These are phyloP conservation scores for Sycobia sp. DNA, from an alignment of 1,140 invertebrate genomes.

Conservation along the genomic window DNA sequence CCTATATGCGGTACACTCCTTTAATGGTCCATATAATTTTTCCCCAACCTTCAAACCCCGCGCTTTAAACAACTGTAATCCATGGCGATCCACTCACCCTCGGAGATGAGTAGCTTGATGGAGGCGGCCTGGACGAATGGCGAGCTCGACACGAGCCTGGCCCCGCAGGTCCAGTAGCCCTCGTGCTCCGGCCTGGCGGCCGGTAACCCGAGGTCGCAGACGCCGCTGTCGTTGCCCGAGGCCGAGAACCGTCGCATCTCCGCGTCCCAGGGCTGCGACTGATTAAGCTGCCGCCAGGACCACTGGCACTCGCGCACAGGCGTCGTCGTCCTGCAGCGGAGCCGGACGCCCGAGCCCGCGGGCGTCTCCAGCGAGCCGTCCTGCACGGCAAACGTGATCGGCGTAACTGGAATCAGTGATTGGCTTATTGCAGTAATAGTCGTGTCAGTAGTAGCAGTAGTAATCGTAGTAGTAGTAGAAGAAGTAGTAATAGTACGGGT, in stretches of 20 bases:
- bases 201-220: conserved; percentile 57
- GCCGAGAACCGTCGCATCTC: conserved; percentile 56
- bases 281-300: conserved; percentile 57
- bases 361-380: conserved; percentile 49
- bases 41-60: no score
- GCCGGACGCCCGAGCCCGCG: conserved; percentile 50
- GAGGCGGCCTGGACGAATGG: conserved; percentile 49
- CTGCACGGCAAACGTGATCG: conserved; percentile 42
- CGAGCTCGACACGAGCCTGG: conserved; percentile 45
- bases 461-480: no score
- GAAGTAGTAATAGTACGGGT: no score
- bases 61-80: no score
- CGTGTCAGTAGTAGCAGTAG: no score
- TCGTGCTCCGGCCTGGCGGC: conserved; percentile 55
- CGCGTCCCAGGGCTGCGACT: conserved; percentile 54
- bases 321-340: conserved; percentile 50
- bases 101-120: conserved; percentile 53
- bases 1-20: no score
- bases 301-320: conserved; percentile 57
- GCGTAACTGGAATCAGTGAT: no score
- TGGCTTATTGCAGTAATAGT: no score
- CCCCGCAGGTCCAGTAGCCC: conserved; percentile 58
- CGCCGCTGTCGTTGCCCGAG: conserved; percentile 52
- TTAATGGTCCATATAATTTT: conserved; percentile 14
- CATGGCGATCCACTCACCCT: conserved; percentile 42